Base-by-base conservation (phyloP, 2,888 invertebrate genomes). In the Congeria kusceri region DNA sequence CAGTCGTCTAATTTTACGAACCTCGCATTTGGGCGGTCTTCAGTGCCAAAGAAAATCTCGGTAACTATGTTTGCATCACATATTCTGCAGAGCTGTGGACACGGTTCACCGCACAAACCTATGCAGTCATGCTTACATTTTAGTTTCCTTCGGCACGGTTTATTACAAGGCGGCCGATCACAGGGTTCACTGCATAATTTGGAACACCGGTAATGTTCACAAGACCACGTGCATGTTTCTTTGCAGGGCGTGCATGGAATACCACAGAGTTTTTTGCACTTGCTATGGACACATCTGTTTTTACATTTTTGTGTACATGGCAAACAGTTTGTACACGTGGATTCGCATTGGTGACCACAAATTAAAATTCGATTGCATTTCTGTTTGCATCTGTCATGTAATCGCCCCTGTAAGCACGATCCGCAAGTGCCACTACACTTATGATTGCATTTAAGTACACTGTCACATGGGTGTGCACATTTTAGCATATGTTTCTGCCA, bases 51-150 rank as follows among this genome's bases (percentile, higher is more conserved):
- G 47, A 94, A 91, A 18, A 94, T 81, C 32, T 88, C 84, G 3
- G 59, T 76, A 7, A 86, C 47, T 27, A 58, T 83, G 2, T 90
- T 87, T 28, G 85, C 63, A 61, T 95, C 87, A 93, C 96, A 96
- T 20, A 90, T 62, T 29, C 94, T 92, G 93, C 96, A 96, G 66
- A 95, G 87, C 44, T 92, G 92, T 20, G 96, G 96, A 91, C 96
- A 96, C 13, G 94, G 96, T 92, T 96, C 96, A n/a, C 96, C 96
- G 93, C 96, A 96, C 62, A 96, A 94, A 18, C 96, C 96, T 89
- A 95, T 94, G 93, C 96, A 89, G n/a, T n/a, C 23, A 74, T 89
- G 89, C 1, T 67, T 61, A 78, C 96, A 96, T 58, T 56, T 53
- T 7, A 93, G 87, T 15, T 46, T 77, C 78, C 89, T 88, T 13